These are phyloP conservation scores for Lathamus discolor DNA, from an alignment of 2,113 vertebrate species.

Conservation along the genomic window DNA sequence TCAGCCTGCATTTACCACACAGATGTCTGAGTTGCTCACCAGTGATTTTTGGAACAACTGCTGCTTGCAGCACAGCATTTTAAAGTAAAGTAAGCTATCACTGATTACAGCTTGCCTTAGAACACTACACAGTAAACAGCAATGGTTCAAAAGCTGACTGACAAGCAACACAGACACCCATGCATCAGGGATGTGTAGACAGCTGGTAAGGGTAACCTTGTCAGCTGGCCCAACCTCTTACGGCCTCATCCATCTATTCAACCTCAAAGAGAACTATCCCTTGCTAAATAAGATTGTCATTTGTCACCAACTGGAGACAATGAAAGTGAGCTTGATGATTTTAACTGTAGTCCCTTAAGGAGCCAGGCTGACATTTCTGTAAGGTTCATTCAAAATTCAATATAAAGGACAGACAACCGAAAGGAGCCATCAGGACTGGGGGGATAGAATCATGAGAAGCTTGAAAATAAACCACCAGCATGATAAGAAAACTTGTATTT, in stretches of 20 bases:
- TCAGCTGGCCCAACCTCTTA: neutral
- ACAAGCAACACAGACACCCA: neutral
- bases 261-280: neutral
- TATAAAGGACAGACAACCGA: neutral
- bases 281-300: neutral
- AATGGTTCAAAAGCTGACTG: neutral
- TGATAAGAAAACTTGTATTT: neutral
- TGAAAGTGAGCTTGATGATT: neutral
- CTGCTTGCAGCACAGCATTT: neutral
- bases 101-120: neutral
- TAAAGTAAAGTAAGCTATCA: neutral
- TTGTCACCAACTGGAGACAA: slow-evolving; percentile 1
- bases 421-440: neutral
- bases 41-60: neutral
- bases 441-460: neutral
- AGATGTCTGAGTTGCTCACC: neutral
- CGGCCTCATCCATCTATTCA: neutral
- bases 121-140: neutral
- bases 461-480: neutral
- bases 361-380: neutral
- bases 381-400: neutral
- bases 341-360: neutral
- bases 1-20: neutral
- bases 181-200: neutral
- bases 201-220: neutral